Percentiles rank a stretch among this genome's conserved stretches.
phyloP scores from a whole-genome alignment of 2,888 invertebrate genomes.

The Notodonta dromedarius region DNA sequence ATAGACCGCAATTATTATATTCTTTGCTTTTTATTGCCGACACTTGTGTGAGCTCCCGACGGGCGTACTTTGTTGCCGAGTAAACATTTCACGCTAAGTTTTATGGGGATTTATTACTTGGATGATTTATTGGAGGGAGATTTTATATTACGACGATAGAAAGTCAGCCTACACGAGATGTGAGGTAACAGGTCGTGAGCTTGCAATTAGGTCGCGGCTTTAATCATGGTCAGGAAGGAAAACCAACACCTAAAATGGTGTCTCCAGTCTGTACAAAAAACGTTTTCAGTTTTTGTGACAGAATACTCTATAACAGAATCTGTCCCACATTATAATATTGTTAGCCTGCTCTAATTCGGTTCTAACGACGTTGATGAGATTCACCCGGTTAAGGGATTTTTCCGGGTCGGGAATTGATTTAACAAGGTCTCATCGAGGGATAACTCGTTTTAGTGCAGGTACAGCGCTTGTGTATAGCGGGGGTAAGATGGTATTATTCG shows the following conservation, averaged over 20 bases:
- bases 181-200: too few species aligned
- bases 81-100: constrained; percentile 30
- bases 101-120: constrained; percentile 7
- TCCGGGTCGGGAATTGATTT: constrained; percentile 7
- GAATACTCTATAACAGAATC: too few species aligned
- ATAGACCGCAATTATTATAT: constrained; percentile 52
- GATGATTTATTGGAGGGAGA: background rate
- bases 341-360: background rate
- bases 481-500: background rate
- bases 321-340: background rate
- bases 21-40: constrained; percentile 37
- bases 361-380: constrained; percentile 3
- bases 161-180: too few species aligned
- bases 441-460: background rate
- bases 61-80: constrained; percentile 27
- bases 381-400: constrained; percentile 3
- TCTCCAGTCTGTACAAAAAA: too few species aligned
- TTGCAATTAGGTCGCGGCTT: too few species aligned
- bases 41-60: constrained; percentile 22
- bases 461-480: background rate
- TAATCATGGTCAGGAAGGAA: too few species aligned
- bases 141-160: background rate
- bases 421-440: constrained; percentile 2
- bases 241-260: too few species aligned
- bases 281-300: too few species aligned